Base-by-base conservation (phyloP, 2,888 invertebrate species). In the Marasmarcha lunaedactyla region DNA sequence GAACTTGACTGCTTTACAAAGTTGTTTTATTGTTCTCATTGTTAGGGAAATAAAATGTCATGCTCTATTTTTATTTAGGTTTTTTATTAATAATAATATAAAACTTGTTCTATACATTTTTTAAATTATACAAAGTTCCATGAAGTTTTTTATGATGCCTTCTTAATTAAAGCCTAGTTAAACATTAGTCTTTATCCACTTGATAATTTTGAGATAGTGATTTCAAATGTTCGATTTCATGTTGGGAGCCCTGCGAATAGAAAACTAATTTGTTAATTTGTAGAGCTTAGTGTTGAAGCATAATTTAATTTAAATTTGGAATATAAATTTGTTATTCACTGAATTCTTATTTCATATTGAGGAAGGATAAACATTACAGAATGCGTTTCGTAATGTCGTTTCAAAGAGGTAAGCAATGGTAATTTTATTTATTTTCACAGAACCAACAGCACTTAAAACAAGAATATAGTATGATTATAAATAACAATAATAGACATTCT, bases 1-100 rank as follows among this genome's bases (percentile, higher is more conserved):
- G 84, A 84, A 84, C 83, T 84, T 84, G 84, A 84, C 84, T 84
- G 84, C 84, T 84, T 84, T 84, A 71, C 37, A 42, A 14, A 37
- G 49, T 58, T 27, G 69, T 79, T 79, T 81, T 44, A 71, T 71
- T 81, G 27, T 20, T 15, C 1, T n/a, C 12, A 25, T 14, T 34
- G 15, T 7, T 7, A 20, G 20, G 11, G n/a, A 71, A 63, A 63
- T 45, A 45, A 78, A 79, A 81, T 65, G 47, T 57, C 68, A 58
- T 53, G 65, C 60, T 73, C 81, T 76, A 79, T 79, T 81, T 79
- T 79, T 79, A 79, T 74, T 71, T 62, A 59, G 57, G 60, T 69
- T 79, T 76, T 72, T 76, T 71, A 67, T 76, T 64, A 52, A 55
- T 45, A 62, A 59, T 69, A 59, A 59, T 68, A 66, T 59, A 69